Base-by-base conservation (phyloP, 2,888 invertebrate genomes). In the Dysmachus trigonus region DNA sequence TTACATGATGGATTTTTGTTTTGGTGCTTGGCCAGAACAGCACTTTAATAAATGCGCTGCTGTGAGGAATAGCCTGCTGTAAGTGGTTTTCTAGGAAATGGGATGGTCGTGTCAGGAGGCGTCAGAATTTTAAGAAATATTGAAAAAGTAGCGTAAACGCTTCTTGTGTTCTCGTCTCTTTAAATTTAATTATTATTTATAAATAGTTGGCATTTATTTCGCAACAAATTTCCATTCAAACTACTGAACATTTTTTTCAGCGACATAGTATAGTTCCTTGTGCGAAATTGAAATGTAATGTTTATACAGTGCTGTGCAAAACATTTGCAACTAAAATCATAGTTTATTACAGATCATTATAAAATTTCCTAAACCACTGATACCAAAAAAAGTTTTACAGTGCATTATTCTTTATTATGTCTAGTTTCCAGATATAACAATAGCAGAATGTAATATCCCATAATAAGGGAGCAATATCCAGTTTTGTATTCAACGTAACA, bases 1-100 rank as follows among this genome's bases (percentile, higher is more conserved):
- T 73, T 86, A 35, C 30, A 41, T 41, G 51, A 30, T 47, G 30
- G 51, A 77, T 77, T 77, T 41, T 5, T n/a, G n/a, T n/a, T 38
- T 27, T 35, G 27, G 33, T 74, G 74, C 38, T 38, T 76, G 76
- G 22, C 47, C 77, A 31, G 77, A 51, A 77, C 18, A 35, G 22
- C 77, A 51, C 77, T 47, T 77, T 77, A 77, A 77, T 77, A 47
- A 62, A 22, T 22, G 62, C 18, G 77, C 41, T 51, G 38, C 27
- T 41, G 27, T 77, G 35, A 76, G 77, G 27, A 47, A 77, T 41
- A 27, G 47, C 47, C 62, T 2, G 5, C 6, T 18, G 62, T 13
- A 62, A 62, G 62, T 62, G 27, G 62, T 62, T 22, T 62, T 62
- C 62, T 22, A 13, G 62, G 3, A 62, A 27, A 62, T 15, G 15